Base-by-base conservation (phyloP, 2,888 invertebrate species). In the Philhelius pedissequus region DNA sequence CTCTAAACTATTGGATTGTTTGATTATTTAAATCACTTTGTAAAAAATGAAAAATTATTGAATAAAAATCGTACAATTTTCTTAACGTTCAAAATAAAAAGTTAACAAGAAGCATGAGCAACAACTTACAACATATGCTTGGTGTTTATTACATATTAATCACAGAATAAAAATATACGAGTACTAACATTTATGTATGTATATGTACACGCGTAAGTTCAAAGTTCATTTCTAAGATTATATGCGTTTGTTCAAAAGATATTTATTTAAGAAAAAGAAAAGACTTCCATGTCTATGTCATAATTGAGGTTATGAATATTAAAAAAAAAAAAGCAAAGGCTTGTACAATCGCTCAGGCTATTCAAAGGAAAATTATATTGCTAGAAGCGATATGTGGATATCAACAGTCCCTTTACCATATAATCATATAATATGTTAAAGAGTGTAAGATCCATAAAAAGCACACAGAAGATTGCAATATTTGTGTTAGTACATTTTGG, bases 141-240 rank as follows among this genome's bases (percentile, higher is more conserved):
- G 20, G 4, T 1, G 32, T 70, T 68, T 38, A 60, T 13, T 68
- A 20, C 66, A 68, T 76, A 76, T 82, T 82, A 71, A 71, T 82
- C 70, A 82, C 52, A 58, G 52, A 56, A 75, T 52, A 58, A 40
- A 40, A 30, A n/a, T 27, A 30, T n/a, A n/a, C n/a, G n/a, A n/a
- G n/a, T n/a, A n/a, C n/a, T n/a, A n/a, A n/a, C n/a, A n/a, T n/a
- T n/a, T n/a, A n/a, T n/a, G n/a, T n/a, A n/a, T n/a, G n/a, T n/a
- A n/a, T n/a, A n/a, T n/a, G n/a, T n/a, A n/a, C n/a, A n/a, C n/a
- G n/a, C n/a, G n/a, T 18, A 58, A 54, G 76, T 62, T 73, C 58
- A 68, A 38, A 66, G 58, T 66, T 56, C 27, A 58, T 75, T 58
- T 76, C 48, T 54, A 22, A 48, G 76, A 69, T 50, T 52, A n/a